Evolutionary conservation across 2,113 vertebrate species (phyloP), one percentile per base, ranked within the genome.

Genomic region (Apus apus): DNA sequence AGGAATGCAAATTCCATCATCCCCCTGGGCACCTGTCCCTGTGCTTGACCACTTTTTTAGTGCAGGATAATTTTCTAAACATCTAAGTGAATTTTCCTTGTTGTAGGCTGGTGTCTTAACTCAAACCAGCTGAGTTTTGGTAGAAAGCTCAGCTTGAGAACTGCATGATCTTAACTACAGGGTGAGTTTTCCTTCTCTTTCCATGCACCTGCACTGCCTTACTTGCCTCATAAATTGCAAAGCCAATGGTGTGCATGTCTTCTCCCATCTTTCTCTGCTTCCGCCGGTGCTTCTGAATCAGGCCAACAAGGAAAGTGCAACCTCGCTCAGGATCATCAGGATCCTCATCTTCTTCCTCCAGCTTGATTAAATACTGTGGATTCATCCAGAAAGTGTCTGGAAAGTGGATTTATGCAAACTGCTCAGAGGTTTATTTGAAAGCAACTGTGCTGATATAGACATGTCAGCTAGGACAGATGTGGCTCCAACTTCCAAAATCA

Each of bases 281-380:
- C 32, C 99, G 96, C 23, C 99, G 98, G 97, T 99, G 99, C 98
- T 99, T 99, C 98, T 99, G 99, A 92, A 99, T 99, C 82, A 99
- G 98, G 68, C 99, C 99, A 15, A 99, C 96, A 50, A 99, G 97
- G 43, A 99, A 98, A 94, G 98, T 99, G 97, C 99, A 99, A 90
- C 98, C 98, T 1, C 80, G 89, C 94, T 99, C 99, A 0, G 98
- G 97, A 4, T 99, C 98, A 1, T 98, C 98, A 0, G 98, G 98
- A 96, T 99, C 99, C 20, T 99, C 99, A 4, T 99, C 99, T 62
- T 99, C 99, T 84, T 99, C 99, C 3, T 99, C 97, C 98, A 99
- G 97, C 92, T 98, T 98, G 93, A 99, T 98, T 61, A 99, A 96
- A 72, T 98, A 99, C 96, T 99, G 99, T 0, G 99, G 99, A 62